Conservation (phyloP, 2,888 invertebrate species). For the Nomada goodeniana region DNA sequence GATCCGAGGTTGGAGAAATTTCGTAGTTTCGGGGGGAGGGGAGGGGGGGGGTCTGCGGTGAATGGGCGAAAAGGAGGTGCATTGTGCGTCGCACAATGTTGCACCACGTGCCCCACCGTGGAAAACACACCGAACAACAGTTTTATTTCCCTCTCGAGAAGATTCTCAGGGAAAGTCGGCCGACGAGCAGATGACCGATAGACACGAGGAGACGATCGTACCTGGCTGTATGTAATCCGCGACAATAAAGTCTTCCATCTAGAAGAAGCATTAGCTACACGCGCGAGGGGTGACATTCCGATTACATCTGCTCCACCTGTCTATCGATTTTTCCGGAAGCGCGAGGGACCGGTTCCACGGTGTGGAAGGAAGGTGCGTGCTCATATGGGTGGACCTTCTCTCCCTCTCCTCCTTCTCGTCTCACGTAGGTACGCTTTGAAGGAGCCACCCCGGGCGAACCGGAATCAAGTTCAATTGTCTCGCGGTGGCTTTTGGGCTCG, state of each 20-base stretch:
- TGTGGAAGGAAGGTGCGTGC: conserved; percentile 63
- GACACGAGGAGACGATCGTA: conserved; percentile 16
- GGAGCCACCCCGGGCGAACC: conserved; percentile 68
- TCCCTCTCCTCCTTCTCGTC: conserved; percentile 55
- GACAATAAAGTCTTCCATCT: conserved; percentile 52
- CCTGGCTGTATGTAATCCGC: conserved; percentile 11
- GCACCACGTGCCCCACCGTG: neutral
- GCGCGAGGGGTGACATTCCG: conserved; percentile 43
- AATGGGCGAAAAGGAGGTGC: neutral
- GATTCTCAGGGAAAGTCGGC: neutral
- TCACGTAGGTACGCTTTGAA: conserved; percentile 54
- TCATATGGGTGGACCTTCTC: conserved; percentile 68
- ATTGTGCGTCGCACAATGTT: neutral
- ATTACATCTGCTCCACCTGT: conserved; percentile 72
- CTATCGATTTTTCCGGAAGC: conserved; percentile 75
- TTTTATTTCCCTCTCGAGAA: neutral
- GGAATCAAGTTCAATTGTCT: conserved; percentile 83
- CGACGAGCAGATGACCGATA: conserved; percentile 33
- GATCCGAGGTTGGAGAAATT: neutral
- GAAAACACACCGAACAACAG: neutral
- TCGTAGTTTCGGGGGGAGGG: neutral
- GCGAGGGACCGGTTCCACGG: conserved; percentile 39
- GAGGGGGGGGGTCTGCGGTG: neutral
- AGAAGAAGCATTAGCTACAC: conserved; percentile 34
- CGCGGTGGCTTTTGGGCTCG: conserved; percentile 83